Conservation (phyloP, 2,113 vertebrate species). For the Smithornis capensis region DNA sequence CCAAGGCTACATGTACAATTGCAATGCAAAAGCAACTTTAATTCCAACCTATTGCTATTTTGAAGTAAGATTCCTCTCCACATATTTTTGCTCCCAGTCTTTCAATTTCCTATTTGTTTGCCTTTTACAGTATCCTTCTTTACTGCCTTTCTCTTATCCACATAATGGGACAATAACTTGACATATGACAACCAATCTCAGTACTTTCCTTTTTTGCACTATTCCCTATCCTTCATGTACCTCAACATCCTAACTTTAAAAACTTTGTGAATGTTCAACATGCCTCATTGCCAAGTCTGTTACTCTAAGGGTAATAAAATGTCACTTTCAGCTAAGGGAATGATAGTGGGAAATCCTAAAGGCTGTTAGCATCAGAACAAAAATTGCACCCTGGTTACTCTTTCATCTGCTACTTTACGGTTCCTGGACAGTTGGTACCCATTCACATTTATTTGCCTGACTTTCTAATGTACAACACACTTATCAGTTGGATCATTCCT, state of each 20-base stretch:
- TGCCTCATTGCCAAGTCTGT: neutral
- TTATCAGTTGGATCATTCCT: conserved; percentile 41
- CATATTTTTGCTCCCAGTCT: neutral
- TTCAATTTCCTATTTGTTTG: neutral
- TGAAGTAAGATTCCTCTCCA: neutral
- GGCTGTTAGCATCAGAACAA: conserved; percentile 29
- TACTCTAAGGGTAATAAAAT: conserved; percentile 8
- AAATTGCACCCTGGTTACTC: conserved; percentile 24
- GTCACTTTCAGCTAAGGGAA: neutral
- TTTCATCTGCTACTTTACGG: conserved; percentile 4
- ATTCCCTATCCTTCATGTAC: neutral
- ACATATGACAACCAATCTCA: neutral
- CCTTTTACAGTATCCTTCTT: neutral
- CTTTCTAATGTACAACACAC: conserved; percentile 41
- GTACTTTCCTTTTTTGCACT: neutral
- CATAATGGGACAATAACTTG: neutral
- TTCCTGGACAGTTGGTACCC: neutral
- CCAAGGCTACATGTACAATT: neutral
- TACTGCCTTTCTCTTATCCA: neutral
- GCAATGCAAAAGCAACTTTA: neutral
- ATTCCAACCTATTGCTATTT: neutral
- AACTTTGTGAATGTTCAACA: neutral
- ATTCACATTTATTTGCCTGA: conserved; percentile 9
- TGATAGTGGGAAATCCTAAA: neutral
- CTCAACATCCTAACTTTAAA: neutral